These are phyloP conservation scores for Furcifer pardalis DNA, from an alignment of 2,797 vertebrate species.

Conservation along the genomic window DNA sequence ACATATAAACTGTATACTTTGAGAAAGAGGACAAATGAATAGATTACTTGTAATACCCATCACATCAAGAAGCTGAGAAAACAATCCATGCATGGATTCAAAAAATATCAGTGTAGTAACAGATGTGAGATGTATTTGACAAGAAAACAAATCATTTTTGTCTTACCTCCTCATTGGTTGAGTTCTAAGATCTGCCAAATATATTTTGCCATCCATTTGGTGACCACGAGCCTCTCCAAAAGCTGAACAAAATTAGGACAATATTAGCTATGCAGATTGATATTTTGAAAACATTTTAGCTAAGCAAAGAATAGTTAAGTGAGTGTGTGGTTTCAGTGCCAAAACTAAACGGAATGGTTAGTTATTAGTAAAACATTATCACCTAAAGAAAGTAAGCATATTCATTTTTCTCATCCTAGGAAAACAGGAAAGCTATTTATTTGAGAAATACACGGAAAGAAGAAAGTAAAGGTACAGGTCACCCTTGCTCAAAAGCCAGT, in stretches of 20 bases:
- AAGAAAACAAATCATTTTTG: constrained; percentile 1
- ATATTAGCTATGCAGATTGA: constrained; percentile 1
- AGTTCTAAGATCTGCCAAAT: constrained; percentile 73
- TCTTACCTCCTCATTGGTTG: constrained; percentile 74
- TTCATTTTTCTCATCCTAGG: too few species aligned
- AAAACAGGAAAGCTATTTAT: too few species aligned
- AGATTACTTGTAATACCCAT: constrained; percentile 6
- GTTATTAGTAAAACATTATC: too few species aligned
- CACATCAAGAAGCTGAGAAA: constrained; percentile 25
- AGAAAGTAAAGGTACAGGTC: too few species aligned
- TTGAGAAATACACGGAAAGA: too few species aligned
- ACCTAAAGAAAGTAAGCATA: too few species aligned
- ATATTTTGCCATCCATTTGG: constrained; percentile 72
- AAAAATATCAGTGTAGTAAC: constrained; percentile 2
- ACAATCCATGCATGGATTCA: too few species aligned
- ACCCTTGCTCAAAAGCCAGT: too few species aligned
- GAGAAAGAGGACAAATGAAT: constrained; percentile 18
- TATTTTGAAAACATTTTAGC: neutral
- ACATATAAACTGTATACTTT: neutral
- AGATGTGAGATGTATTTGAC: neutral
- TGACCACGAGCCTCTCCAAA: constrained; percentile 75
- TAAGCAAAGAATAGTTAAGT: too few species aligned
- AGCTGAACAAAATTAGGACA: constrained; percentile 57
- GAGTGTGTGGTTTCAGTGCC: too few species aligned
- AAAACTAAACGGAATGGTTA: too few species aligned